Evolutionary conservation across 1,140 invertebrate genomes (phyloP).

Genomic region (Tetragnatha versicolor): DNA sequence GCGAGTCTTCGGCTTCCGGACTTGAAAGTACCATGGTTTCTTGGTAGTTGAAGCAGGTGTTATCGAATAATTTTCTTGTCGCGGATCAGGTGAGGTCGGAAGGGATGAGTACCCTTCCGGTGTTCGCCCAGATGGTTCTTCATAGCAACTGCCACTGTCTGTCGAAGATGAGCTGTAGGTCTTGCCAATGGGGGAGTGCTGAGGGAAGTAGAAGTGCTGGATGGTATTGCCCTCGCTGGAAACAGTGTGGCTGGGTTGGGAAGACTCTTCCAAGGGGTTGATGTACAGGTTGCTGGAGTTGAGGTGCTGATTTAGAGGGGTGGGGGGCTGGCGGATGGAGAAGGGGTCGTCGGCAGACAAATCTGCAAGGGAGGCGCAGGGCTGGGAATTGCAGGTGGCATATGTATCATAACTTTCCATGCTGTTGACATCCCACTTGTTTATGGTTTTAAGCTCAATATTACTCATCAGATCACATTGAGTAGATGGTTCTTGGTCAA

Average conservation of each 20-base stretch:
- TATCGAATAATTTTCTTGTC: constrained; percentile 26
- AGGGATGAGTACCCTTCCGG: constrained; percentile 42
- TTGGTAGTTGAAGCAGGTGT: constrained; percentile 62
- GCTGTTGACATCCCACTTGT: constrained; percentile 72
- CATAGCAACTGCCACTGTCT: constrained; percentile 54
- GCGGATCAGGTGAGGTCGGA: constrained; percentile 47
- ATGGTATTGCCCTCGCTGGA: constrained; percentile 88
- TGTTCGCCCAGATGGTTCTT: constrained; percentile 49
- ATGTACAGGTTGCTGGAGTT: constrained; percentile 86
- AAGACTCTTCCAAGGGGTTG: constrained; percentile 76
- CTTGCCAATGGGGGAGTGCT: constrained; percentile 66
- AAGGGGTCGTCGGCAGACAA: constrained; percentile 56
- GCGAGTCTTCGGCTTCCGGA: constrained; percentile 61
- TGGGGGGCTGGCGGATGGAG: constrained; percentile 50
- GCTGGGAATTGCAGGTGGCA: constrained; percentile 93
- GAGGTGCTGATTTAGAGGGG: constrained; percentile 32
- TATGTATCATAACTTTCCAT: constrained; percentile 90
- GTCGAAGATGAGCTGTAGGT: constrained; percentile 41
- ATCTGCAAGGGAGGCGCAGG: constrained; percentile 77
- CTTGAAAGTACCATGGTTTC: constrained; percentile 79
- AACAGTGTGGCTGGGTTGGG: constrained; percentile 71
- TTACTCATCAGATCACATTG: constrained; percentile 50
- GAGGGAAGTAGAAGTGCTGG: constrained; percentile 90
- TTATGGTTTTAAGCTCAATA: constrained; percentile 63
- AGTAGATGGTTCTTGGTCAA: constrained; percentile 47